Conservation (phyloP, 2,888 invertebrate species). For the Spicauda simplicius region DNA sequence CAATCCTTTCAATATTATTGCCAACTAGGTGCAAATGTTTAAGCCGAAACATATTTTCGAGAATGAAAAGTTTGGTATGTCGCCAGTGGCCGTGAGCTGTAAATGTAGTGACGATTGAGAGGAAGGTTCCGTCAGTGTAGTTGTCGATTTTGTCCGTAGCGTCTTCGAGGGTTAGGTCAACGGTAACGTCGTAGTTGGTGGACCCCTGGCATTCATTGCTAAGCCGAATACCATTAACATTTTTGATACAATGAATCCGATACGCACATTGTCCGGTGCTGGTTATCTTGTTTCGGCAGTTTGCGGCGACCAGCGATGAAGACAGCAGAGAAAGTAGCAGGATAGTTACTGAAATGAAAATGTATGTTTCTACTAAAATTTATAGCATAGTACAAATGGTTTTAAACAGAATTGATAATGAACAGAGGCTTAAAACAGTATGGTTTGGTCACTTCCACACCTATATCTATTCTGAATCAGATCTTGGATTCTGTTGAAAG, state of each 20-base stretch:
- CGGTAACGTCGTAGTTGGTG: conserved; percentile 57
- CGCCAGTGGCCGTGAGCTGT: conserved; percentile 57
- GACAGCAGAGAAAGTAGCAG: conserved; percentile 48
- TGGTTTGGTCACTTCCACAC: no score
- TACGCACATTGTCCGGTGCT: conserved; percentile 55
- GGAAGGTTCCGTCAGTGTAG: conserved; percentile 51
- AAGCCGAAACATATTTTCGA: conserved; percentile 60
- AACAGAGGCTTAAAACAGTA: no score
- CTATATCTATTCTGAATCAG: no score
- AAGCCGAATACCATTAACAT: conserved; percentile 53
- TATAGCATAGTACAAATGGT: no score
- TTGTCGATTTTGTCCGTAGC: conserved; percentile 54
- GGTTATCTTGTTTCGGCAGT: conserved; percentile 49
- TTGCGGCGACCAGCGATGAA: conserved; percentile 55
- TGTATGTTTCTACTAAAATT: background rate
- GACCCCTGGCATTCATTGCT: conserved; percentile 61
- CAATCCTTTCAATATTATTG: conserved; percentile 57
- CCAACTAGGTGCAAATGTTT: conserved; percentile 54
- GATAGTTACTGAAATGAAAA: conserved; percentile 51
- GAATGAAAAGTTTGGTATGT: conserved; percentile 54
- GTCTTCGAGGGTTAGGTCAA: conserved; percentile 60
- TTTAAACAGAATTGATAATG: no score
- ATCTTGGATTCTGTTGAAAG: no score
- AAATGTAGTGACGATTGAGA: conserved; percentile 59
- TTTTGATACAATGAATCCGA: conserved; percentile 56